Percentiles rank a stretch among this genome's conserved stretches.
These are phyloP conservation scores for Metallyticus violacea DNA, from an alignment of 2,888 invertebrate genomes.

Conservation along the genomic window DNA sequence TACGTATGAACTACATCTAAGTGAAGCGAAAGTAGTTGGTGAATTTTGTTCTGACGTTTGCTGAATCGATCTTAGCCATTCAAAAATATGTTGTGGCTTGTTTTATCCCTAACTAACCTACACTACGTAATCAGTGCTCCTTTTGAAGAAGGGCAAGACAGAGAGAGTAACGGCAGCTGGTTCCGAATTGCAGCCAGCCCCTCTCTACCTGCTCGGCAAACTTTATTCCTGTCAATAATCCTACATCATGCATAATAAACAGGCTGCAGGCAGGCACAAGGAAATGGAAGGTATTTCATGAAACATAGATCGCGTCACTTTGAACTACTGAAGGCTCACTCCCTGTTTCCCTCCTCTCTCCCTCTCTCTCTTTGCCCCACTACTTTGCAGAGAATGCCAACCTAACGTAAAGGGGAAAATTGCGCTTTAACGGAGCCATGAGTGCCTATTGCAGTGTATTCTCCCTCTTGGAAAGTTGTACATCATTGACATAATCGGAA, in stretches of 20 bases:
- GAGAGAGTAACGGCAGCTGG: not conserved
- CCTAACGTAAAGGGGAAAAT: not conserved
- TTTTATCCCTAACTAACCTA: not conserved
- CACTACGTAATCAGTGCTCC: not conserved
- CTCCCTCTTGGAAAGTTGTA: not conserved
- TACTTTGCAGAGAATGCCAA: not conserved
- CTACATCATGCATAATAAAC: conserved; percentile 12
- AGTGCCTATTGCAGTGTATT: not conserved
- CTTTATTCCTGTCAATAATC: conserved; percentile 16
- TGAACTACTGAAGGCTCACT: not conserved
- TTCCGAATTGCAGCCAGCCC: not conserved
- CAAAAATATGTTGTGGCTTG: not conserved
- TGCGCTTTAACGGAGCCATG: not conserved
- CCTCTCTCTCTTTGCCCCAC: not conserved
- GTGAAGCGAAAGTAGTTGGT: not conserved
- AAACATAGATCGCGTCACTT: not conserved
- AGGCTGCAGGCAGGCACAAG: not conserved
- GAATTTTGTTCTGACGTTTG: not conserved
- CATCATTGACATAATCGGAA: not conserved
- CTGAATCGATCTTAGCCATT: not conserved
- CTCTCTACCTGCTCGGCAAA: not conserved
- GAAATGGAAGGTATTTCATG: not conserved
- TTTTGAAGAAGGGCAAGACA: not conserved
- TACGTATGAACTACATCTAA: no score
- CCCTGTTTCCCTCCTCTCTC: not conserved